phyloP scores from a whole-genome alignment of 2,113 vertebrate species.

The Cyanistes caeruleus region DNA sequence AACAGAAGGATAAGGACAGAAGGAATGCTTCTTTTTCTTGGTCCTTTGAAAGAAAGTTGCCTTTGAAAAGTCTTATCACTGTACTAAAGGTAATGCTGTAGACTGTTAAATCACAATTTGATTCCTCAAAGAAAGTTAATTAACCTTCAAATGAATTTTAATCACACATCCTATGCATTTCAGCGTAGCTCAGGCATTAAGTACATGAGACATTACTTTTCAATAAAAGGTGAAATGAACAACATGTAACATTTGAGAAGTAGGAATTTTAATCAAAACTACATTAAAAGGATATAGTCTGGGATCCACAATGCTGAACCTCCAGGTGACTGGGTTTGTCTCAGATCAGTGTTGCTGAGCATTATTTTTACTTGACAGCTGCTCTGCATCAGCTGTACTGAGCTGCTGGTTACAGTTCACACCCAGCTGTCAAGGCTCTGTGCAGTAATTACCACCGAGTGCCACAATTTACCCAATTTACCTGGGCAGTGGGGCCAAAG shows the following conservation, averaged over 20 bases:
- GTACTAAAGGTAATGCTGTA: neutral
- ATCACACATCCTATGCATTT: neutral
- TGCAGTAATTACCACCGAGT: accelerated
- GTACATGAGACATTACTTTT: neutral
- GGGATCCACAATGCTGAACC: neutral
- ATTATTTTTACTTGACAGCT: neutral
- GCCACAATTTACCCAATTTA: neutral
- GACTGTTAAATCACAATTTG: neutral
- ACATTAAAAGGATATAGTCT: neutral
- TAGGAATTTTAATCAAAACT: neutral
- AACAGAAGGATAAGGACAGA: neutral
- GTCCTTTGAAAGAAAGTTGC: neutral
- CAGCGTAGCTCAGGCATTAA: neutral
- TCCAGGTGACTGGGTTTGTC: neutral
- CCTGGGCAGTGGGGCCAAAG: neutral
- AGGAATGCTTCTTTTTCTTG: neutral
- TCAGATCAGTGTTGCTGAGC: neutral
- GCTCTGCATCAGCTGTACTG: neutral
- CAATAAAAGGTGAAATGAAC: neutral
- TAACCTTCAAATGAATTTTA: slow-evolving; percentile 6
- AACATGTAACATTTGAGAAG: neutral
- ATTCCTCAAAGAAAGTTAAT: slow-evolving; percentile 12
- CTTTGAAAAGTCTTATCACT: slow-evolving; percentile 2
- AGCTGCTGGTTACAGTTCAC: neutral
- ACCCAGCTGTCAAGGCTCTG: neutral